phyloP scores from a whole-genome alignment of 2,797 vertebrate species.

The Tachyglossus aculeatus region DNA sequence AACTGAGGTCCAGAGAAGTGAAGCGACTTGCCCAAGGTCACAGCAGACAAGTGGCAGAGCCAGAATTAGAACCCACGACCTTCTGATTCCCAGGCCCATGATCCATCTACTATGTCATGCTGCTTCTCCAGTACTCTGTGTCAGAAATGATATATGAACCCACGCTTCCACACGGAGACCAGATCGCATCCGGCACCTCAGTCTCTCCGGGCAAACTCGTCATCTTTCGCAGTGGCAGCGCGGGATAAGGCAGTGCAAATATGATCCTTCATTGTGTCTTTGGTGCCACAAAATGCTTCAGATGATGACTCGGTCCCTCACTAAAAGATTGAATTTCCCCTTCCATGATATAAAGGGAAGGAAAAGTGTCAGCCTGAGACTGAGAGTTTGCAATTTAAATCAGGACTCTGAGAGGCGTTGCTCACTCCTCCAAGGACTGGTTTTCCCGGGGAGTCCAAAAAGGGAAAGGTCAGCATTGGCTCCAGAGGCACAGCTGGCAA shows the following conservation, averaged over 20 bases:
- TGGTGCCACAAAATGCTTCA: slow-evolving; percentile 80
- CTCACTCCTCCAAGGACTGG: slow-evolving; percentile 71
- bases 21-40: too few species aligned
- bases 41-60: too few species aligned
- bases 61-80: too few species aligned
- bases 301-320: slow-evolving; percentile 75
- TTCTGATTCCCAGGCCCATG: too few species aligned
- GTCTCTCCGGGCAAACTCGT: slow-evolving; percentile 75
- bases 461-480: slow-evolving; percentile 71
- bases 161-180: too few species aligned
- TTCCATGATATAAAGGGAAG: slow-evolving; percentile 74
- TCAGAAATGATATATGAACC: too few species aligned
- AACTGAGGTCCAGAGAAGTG: too few species aligned
- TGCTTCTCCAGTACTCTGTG: slow-evolving; percentile 82
- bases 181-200: slow-evolving; percentile 78
- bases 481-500: slow-evolving; percentile 54
- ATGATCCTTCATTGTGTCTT: slow-evolving; percentile 79
- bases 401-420: slow-evolving; percentile 76
- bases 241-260: slow-evolving; percentile 81
- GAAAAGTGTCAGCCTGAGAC: slow-evolving; percentile 71
- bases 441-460: slow-evolving; percentile 75
- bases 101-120: slow-evolving; percentile 83
- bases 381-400: slow-evolving; percentile 82
- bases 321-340: slow-evolving; percentile 77
- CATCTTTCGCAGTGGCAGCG: slow-evolving; percentile 83